Conservation (phyloP, 2,113 vertebrate species). For the Callospermophilus lateralis region DNA sequence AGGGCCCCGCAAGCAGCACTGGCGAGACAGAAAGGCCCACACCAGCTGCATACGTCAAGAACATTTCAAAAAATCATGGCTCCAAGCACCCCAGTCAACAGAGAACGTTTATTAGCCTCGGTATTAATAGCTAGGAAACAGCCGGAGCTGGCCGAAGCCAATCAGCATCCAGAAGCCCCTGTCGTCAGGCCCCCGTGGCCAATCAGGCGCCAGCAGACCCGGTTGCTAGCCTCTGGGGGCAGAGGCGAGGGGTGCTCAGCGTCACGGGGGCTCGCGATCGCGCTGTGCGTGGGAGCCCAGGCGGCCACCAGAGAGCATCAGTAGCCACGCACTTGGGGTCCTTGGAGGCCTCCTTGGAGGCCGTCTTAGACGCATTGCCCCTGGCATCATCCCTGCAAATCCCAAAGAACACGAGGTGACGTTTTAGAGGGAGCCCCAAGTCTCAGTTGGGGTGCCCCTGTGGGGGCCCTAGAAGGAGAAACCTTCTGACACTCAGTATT, state of each 20-base stretch:
- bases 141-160: slow-evolving; percentile 68
- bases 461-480: slow-evolving; percentile 19
- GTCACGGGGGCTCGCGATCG: slow-evolving; percentile 35
- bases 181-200: slow-evolving; percentile 74
- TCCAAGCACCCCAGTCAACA: slow-evolving; percentile 63
- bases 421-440: not conserved
- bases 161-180: slow-evolving; percentile 78
- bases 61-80: slow-evolving; percentile 71
- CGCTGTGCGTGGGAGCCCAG: slow-evolving; percentile 28
- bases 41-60: slow-evolving; percentile 50
- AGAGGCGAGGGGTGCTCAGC: slow-evolving; percentile 67
- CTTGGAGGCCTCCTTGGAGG: not conserved
- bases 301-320: slow-evolving; percentile 60
- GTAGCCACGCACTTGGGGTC: not conserved
- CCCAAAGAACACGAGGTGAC: not conserved
- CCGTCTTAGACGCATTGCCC: not conserved
- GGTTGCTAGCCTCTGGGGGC: slow-evolving; percentile 80
- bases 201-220: slow-evolving; percentile 74
- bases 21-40: not conserved
- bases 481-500: not conserved
- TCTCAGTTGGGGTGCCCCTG: not conserved
- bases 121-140: slow-evolving; percentile 80
- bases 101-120: slow-evolving; percentile 73
- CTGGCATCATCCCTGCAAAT: not conserved
- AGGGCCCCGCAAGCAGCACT: not conserved